These are phyloP conservation scores for Stenopsyche tienmushanensis DNA, from an alignment of 1,140 invertebrate species.

Conservation along the genomic window DNA sequence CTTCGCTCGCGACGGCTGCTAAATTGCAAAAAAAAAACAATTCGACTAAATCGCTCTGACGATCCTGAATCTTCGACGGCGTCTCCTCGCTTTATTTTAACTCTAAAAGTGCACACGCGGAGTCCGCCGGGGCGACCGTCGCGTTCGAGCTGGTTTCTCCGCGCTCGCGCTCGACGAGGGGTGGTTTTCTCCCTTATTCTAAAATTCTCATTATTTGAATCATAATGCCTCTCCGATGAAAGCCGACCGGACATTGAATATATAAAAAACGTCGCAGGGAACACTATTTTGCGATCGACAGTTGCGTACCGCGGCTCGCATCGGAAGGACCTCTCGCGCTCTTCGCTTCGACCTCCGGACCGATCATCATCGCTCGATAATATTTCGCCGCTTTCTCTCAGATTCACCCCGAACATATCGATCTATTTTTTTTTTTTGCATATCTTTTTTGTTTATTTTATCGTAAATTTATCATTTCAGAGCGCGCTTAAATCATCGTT, in stretches of 20 bases:
- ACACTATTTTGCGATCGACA: constrained; percentile 9
- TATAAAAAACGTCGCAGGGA: constrained; percentile 2
- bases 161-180: constrained; percentile 2
- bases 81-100: neutral
- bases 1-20: no score
- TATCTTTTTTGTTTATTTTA: neutral
- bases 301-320: constrained; percentile 12
- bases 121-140: neutral
- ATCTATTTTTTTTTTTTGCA: constrained; percentile 10
- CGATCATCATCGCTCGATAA: neutral
- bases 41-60: no score
- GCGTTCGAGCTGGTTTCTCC: no score
- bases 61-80: no score
- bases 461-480: no score
- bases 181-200: constrained; percentile 25
- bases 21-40: no score
- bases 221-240: constrained; percentile 23
- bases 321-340: constrained; percentile 5
- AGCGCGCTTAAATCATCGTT: no score
- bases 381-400: no score
- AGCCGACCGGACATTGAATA: constrained; percentile 17
- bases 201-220: constrained; percentile 16
- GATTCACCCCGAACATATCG: no score
- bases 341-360: neutral
- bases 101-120: no score